phyloP scores from a whole-genome alignment of 1,140 invertebrate species.

The Caenorhabditis remanei region DNA sequence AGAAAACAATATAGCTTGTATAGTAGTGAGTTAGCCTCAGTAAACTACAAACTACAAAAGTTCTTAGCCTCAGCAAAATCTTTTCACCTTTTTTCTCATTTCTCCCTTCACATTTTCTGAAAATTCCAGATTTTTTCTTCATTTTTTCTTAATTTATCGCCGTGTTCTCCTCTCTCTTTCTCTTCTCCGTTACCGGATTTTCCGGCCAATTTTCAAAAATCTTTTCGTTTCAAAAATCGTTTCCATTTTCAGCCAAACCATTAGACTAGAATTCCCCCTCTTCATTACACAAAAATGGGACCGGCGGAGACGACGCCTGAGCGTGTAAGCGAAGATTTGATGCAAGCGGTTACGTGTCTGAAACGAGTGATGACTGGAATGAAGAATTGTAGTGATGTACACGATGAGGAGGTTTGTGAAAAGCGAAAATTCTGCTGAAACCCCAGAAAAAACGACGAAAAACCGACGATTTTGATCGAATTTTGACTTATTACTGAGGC shows the following conservation, averaged over 20 bases:
- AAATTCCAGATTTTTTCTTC: not conserved
- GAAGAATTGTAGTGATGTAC: not conserved
- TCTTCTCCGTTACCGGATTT: not conserved
- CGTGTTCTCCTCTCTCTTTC: not conserved
- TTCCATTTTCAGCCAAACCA: constrained; percentile 7
- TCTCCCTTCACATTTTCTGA: no score
- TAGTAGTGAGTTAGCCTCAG: no score
- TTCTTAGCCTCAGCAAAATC: no score
- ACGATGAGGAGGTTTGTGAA: not conserved
- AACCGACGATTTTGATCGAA: not conserved
- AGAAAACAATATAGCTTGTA: no score
- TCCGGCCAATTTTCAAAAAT: no score
- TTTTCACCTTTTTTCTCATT: no score
- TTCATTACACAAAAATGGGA: not conserved
- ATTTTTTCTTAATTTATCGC: not conserved
- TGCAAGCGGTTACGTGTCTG: constrained; percentile 39
- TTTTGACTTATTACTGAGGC: not conserved
- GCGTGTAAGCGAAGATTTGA: constrained; percentile 20
- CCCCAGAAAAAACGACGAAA: not conserved
- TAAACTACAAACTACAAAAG: no score
- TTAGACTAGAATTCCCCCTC: constrained; percentile 25
- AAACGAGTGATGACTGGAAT: constrained; percentile 25
- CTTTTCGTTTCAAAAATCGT: not conserved
- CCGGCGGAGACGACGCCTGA: not conserved
- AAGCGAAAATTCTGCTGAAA: not conserved